phyloP scores from a whole-genome alignment of 2,888 invertebrate species.

The Cetonia aurata region DNA sequence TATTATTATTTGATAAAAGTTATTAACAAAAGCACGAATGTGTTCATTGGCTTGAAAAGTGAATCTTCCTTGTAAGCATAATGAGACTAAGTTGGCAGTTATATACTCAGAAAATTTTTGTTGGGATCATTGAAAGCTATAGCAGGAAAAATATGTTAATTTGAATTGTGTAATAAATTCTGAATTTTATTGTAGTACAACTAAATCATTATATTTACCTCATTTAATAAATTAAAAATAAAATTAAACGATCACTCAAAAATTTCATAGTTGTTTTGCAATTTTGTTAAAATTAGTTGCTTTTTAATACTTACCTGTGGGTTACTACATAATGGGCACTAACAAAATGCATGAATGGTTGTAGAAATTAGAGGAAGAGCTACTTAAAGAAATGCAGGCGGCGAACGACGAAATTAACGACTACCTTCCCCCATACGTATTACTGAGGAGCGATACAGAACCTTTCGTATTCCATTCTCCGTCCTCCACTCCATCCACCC shows the following conservation, averaged over 20 bases:
- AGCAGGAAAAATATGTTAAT: too few relatives aligned
- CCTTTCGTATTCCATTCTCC: conserved; percentile 51
- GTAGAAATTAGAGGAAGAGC: conserved; percentile 70
- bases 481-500: conserved; percentile 61
- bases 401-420: conserved; percentile 59
- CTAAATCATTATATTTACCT: too few relatives aligned
- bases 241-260: background rate
- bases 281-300: conserved; percentile 25
- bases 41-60: too few relatives aligned
- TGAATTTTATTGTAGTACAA: too few relatives aligned
- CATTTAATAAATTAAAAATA: conserved; percentile 15
- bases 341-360: conserved; percentile 51
- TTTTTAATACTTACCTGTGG: conserved; percentile 11
- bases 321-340: conserved; percentile 21
- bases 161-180: too few relatives aligned
- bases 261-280: background rate
- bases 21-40: too few relatives aligned
- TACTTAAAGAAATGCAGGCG: conserved; percentile 66
- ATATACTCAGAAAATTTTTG: too few relatives aligned
- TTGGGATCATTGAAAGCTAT: too few relatives aligned
- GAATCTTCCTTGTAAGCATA: too few relatives aligned
- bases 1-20: too few relatives aligned
- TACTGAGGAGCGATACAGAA: conserved; percentile 51
- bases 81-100: too few relatives aligned
- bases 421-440: conserved; percentile 57